Evolutionary conservation across 2,797 vertebrate genomes (phyloP), one percentile per base, ranked within the genome.

Genomic region (Eulemur coronatus): DNA sequence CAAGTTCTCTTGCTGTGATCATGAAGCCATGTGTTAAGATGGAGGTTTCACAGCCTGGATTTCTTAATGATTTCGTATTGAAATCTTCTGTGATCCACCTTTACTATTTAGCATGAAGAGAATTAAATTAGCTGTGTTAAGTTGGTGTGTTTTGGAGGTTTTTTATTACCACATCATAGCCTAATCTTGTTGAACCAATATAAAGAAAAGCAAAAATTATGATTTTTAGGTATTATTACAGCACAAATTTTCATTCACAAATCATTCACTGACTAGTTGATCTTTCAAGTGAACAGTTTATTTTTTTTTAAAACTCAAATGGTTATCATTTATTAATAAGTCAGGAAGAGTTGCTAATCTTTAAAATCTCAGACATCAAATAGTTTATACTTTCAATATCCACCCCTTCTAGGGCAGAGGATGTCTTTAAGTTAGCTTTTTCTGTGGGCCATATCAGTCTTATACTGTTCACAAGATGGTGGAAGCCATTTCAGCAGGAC

Each of bases 341-440:
- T 89, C 28, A 81, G 35, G 55, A 61, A 95, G 20, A 94, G 28
- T 43, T 96, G 70, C 33, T 84, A 50, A 67, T 67, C n/a, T 95
- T 88, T 91, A 88, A 95, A 94, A 81, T 96, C 12, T 81, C 52
- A 43, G 67, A 57, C 1, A 20, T 17, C 1, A 26, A 48, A n/a
- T 48, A 52, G 41, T 63, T 87, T 67, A 48, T 67, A 43, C 2
- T 69, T 86, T 75, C 11, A 48, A 10, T 59, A 38, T 33, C n/a
- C 8, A 43, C 14, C 13, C 28, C 70, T 90, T 61, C 35, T 84
- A 69, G 28, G 38, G 30, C 20, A 97, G 43, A 26, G 28, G 30
- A 7, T 22, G 3, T 89, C 73, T 75, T 13, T 80, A 95, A 72
- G 24, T 72, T 50, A 75, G 28, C 52, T 91, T 94, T 93, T 18